Conservation (phyloP, 2,797 vertebrate species). For the Spinus olivaceus region DNA sequence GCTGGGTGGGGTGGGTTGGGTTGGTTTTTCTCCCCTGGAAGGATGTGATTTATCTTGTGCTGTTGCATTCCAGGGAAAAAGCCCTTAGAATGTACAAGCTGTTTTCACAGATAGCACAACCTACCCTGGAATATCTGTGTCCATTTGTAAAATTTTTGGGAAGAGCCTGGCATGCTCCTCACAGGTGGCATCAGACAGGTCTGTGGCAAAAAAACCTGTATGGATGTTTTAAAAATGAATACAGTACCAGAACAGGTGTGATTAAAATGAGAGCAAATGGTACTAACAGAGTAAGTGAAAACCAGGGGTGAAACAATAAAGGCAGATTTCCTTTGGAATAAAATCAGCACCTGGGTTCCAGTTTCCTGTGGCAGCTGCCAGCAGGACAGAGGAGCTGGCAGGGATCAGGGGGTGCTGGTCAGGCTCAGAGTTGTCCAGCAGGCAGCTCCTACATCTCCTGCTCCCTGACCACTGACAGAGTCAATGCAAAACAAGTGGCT, state of each 20-base stretch:
- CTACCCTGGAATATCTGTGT: background rate
- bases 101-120: background rate
- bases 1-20: background rate
- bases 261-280: slow-evolving; percentile 10
- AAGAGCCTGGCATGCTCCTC: background rate
- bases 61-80: background rate
- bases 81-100: background rate
- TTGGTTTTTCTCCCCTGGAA: fast-evolving
- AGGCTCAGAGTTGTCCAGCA: background rate
- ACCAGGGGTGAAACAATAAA: background rate
- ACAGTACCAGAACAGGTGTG: background rate
- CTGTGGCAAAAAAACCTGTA: background rate
- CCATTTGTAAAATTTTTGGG: background rate
- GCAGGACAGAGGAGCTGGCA: background rate
- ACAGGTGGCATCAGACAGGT: background rate
- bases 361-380: background rate
- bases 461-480: background rate
- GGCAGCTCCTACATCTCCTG: background rate
- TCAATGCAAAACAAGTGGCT: background rate
- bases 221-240: background rate
- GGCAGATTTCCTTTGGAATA: slow-evolving; percentile 7
- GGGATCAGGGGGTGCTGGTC: background rate
- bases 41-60: background rate
- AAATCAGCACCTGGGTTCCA: background rate
- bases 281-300: background rate